phyloP scores from a whole-genome alignment of 2,888 invertebrate genomes.

The Pyralis farinalis region DNA sequence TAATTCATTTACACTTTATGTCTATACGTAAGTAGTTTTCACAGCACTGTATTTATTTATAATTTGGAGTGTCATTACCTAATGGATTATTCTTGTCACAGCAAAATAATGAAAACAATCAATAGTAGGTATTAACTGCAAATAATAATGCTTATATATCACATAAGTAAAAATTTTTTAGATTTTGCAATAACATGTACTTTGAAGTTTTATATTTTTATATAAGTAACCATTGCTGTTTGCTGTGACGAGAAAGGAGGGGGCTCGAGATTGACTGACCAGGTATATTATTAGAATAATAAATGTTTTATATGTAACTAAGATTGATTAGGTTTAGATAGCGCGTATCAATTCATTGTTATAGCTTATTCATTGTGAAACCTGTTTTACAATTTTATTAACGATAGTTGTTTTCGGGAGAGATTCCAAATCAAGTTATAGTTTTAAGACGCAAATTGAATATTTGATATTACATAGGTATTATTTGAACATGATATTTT shows the following conservation, averaged over 20 bases:
- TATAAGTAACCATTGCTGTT: conserved; percentile 18
- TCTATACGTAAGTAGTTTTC: conserved; percentile 22
- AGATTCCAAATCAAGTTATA: conserved; percentile 24
- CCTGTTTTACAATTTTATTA: conserved; percentile 29
- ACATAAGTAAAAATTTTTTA: conserved; percentile 2
- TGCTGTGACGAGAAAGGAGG: conserved; percentile 60
- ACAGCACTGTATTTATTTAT: conserved; percentile 25
- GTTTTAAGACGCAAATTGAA: conserved; percentile 8
- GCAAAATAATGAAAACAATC: conserved; percentile 21
- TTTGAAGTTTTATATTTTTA: conserved; percentile 23
- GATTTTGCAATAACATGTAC: neutral
- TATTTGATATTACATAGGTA: neutral
- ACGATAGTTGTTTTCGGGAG: conserved; percentile 17
- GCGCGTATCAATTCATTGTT: conserved; percentile 51
- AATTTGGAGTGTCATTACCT: conserved; percentile 35
- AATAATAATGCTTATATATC: neutral
- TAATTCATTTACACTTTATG: conserved; percentile 1
- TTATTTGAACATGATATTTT: neutral
- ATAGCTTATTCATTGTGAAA: conserved; percentile 49
- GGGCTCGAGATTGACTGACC: conserved; percentile 68
- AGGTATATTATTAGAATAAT: conserved; percentile 54
- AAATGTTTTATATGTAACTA: conserved; percentile 62
- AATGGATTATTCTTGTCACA: conserved; percentile 54
- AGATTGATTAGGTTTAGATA: conserved; percentile 58
- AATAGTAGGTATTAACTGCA: neutral